Conservation (phyloP, 2,888 invertebrate genomes). For the Apantesis nais region DNA sequence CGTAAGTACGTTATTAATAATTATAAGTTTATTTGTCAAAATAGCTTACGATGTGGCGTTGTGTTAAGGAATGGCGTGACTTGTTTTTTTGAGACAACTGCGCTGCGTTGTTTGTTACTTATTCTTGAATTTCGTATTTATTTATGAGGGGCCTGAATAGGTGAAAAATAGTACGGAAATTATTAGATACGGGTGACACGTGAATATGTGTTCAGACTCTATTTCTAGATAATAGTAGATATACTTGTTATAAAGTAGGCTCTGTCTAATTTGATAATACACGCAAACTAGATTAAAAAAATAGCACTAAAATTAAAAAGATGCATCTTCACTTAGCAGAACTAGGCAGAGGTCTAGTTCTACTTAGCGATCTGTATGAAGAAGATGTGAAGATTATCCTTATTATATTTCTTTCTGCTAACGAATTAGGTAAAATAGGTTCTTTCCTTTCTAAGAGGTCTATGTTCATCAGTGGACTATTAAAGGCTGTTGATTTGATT, state of each 20-base stretch:
- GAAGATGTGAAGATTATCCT: background rate
- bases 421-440: no score
- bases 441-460: no score
- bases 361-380: background rate
- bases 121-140: conserved; percentile 63
- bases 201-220: background rate
- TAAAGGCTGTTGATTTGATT: no score
- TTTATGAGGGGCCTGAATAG: conserved; percentile 70
- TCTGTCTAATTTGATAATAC: background rate
- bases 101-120: conserved; percentile 47
- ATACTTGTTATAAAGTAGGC: background rate
- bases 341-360: background rate
- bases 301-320: background rate
- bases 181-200: conserved; percentile 23
- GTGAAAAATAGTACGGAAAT: conserved; percentile 58
- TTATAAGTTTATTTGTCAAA: conserved; percentile 33
- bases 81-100: conserved; percentile 54
- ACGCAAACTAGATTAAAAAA: background rate
- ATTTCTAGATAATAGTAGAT: background rate
- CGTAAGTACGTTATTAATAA: conserved; percentile 27
- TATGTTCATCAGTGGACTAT: no score
- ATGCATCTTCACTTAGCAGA: background rate
- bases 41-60: conserved; percentile 40
- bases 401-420: background rate
- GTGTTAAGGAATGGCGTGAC: conserved; percentile 46